phyloP scores from a whole-genome alignment of 2,113 vertebrate species.

The Varanus komodoensis region DNA sequence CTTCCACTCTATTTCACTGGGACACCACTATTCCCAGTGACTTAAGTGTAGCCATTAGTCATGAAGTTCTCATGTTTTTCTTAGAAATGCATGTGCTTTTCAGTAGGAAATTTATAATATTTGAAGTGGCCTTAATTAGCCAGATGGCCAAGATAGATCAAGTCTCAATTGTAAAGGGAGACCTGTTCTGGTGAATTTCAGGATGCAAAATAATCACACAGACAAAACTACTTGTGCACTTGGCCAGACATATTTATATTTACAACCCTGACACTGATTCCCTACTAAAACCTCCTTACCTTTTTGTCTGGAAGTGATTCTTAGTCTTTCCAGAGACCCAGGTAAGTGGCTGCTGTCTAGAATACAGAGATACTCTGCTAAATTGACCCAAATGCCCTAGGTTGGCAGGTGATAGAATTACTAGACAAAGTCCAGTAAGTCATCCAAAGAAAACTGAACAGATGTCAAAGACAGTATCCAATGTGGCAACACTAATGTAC shows the following conservation, averaged over 20 bases:
- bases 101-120: neutral
- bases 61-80: neutral
- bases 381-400: neutral
- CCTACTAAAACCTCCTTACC: neutral
- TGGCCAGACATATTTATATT: neutral
- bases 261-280: neutral
- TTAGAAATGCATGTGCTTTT: neutral
- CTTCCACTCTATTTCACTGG: neutral
- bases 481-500: too few species aligned
- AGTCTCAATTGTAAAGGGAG: neutral
- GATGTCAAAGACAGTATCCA: neutral
- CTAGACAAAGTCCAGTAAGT: neutral
- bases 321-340: neutral
- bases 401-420: neutral
- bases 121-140: neutral
- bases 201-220: neutral
- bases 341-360: neutral
- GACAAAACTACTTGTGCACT: neutral
- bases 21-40: neutral
- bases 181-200: neutral
- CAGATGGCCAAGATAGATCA: neutral
- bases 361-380: neutral
- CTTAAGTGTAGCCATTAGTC: neutral
- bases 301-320: neutral
- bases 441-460: neutral